Percentiles rank a stretch among this genome's conserved stretches.
These are phyloP conservation scores for Sclerurus mexicanus DNA, from an alignment of 2,113 vertebrate genomes.

Conservation along the genomic window DNA sequence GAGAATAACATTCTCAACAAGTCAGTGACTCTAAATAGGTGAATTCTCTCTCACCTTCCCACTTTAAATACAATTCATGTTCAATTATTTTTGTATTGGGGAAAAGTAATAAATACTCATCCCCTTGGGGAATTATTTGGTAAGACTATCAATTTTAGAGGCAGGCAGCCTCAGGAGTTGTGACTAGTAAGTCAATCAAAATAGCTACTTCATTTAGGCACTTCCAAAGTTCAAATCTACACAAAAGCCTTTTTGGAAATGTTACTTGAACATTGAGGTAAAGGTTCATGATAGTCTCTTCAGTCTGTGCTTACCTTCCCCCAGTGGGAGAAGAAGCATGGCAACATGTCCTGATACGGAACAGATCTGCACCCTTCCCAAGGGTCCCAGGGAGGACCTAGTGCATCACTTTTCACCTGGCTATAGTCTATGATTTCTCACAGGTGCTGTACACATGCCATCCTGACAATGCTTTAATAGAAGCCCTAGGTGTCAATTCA, in stretches of 20 bases:
- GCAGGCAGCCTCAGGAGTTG: neutral
- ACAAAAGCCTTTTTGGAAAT: neutral
- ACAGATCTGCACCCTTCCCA: neutral
- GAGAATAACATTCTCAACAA: neutral
- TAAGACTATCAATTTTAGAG: neutral
- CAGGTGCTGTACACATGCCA: neutral
- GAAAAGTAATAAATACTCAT: neutral
- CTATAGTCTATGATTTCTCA: neutral
- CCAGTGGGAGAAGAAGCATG: neutral
- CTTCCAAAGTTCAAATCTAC: neutral
- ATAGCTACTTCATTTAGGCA: neutral
- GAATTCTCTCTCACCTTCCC: neutral
- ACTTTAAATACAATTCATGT: neutral
- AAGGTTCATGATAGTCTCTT: neutral
- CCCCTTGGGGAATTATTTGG: neutral
- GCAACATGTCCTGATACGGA: neutral
- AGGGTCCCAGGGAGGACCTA: neutral
- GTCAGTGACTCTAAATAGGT: neutral
- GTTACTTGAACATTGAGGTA: neutral
- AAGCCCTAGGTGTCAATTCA: neutral
- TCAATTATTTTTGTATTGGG: neutral
- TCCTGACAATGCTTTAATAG: neutral
- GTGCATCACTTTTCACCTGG: neutral
- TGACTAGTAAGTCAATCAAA: neutral
- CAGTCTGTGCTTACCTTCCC: neutral